Base-by-base conservation (phyloP, 2,888 invertebrate species). In the Phortica magna region DNA sequence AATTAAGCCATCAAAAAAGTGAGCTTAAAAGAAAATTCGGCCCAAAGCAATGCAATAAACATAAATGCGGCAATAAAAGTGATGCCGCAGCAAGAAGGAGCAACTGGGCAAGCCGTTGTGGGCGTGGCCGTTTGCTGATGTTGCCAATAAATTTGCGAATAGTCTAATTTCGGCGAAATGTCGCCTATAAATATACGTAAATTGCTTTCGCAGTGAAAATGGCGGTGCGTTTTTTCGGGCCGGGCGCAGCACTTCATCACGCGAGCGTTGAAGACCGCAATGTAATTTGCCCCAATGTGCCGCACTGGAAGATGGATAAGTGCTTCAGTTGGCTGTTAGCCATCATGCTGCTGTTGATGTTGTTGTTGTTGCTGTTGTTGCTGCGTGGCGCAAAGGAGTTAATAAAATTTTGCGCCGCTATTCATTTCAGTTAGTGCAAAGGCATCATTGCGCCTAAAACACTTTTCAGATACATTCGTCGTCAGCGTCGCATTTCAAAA, bases 391-490 rank as follows among this genome's bases (percentile, higher is more conserved):
- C 87, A 85, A 87, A 85, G 84, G 86, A 84, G 84, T 86, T 88
- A 85, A 85, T 88, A 85, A 88, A 84, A 85, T 88, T 81, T 86
- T 75, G 55, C 39, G 17, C 12, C 43, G 88, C 85, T 87, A 85
- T 83, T 86, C 85, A 88, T 88, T 85, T 88, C 77, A 78, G 78
- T 82, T 73, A 81, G 88, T 84, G 86, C 88, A 83, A 31, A 55
- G 61, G n/a, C 61, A 61, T 10, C 10, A 48, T 42, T 68, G 57
- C 1, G 72, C 57, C 72, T 55, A 55, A 72, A 41, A 72, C 72
- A 55, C 31, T 71, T 57, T 22, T 12, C 55, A 14, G 41, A 17
- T 39, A n/a, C 57, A 61, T 64, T 64, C 68, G 68, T 68, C 68
- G 61, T 61, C 17, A 19, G 10, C 61, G 10, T 17, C 61, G 65